Evolutionary conservation across 2,113 vertebrate genomes (phyloP), one percentile per base, ranked within the genome.

Genomic region (Bagarius yarrelli): DNA sequence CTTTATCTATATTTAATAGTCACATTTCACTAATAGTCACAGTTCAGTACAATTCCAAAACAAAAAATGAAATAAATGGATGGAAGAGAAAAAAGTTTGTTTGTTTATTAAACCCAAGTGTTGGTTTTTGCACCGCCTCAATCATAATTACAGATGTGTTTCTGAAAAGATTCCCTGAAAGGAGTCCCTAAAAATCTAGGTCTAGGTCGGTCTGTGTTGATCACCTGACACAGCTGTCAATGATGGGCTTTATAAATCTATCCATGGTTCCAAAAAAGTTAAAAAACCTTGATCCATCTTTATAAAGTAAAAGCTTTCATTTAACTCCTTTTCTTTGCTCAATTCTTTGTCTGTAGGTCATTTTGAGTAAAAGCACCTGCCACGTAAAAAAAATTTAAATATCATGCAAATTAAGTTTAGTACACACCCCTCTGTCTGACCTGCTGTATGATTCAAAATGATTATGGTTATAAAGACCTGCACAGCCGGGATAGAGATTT

Each of bases 321-420:
- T 27, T 25, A 47, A 18, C 5, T 70, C n/a, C 0, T 25, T 50
- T 47, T 16, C 8, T 50, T 40, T 8, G n/a, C n/a, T 3, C 44
- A 14, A 19, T n/a, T 53, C 18, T 70, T 50, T 53, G 47, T 30
- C 47, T 72, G 47, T 30, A 32, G 25, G 47, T 30, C 70, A 53
- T 16, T 71, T 21, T 53, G 8, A 47, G 27, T 70, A 32, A 53
- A 30, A 72, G 69, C 47, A 34, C 70, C 50, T 73, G 50, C 70
- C 27, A 32, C 70, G 34, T 55, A n/a, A 50, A 73, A 34, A 19
- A 53, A 73, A 73, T 55, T 50, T 21, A 73, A 73, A 73, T 73
- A 32, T 73, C 27, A 73, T 73, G 70, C 13, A 73, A 73, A 73
- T 55, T 11, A 73, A 0, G 27, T 30, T 53, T 55, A 23, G 50